A percentile compares a stretch with the other conserved stretches of the same genome.
Conservation (phyloP, 2,888 invertebrate genomes). For the Dermolepida albohirtum region DNA sequence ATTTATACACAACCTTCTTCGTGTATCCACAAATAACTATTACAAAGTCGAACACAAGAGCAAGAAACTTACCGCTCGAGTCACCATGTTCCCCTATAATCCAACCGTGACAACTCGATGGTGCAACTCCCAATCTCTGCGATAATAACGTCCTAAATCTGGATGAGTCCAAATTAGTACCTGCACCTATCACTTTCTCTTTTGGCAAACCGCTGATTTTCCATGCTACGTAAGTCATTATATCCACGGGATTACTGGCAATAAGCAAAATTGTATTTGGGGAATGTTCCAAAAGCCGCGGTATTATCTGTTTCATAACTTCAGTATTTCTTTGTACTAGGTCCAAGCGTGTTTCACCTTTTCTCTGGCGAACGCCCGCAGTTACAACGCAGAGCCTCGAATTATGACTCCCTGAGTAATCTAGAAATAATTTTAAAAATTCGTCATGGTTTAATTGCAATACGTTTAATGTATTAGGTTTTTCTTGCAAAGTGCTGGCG, state of each 20-base stretch:
- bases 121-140: slow-evolving; percentile 82
- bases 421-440: slow-evolving; percentile 64
- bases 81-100: slow-evolving; percentile 97
- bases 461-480: no score
- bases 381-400: slow-evolving; percentile 90
- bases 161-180: slow-evolving; percentile 93
- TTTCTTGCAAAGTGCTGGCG: no score
- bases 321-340: slow-evolving; percentile 92
- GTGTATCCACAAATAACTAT: no score
- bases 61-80: slow-evolving; percentile 58
- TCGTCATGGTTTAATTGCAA: no score
- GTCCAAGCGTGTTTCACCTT: slow-evolving; percentile 88
- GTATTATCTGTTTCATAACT: slow-evolving; percentile 87
- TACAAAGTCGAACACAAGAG: no score
- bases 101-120: slow-evolving; percentile 90
- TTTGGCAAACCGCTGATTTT: slow-evolving; percentile 90
- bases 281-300: slow-evolving; percentile 83
- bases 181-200: slow-evolving; percentile 89
- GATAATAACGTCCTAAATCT: slow-evolving; percentile 90
- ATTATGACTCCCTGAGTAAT: slow-evolving; percentile 81
- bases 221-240: slow-evolving; percentile 95
- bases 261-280: slow-evolving; percentile 88
- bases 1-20: no score
- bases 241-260: slow-evolving; percentile 94
- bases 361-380: slow-evolving; percentile 92